Conservation (phyloP, 2,888 invertebrate genomes). For the Rhopalosiphum nymphaeae region DNA sequence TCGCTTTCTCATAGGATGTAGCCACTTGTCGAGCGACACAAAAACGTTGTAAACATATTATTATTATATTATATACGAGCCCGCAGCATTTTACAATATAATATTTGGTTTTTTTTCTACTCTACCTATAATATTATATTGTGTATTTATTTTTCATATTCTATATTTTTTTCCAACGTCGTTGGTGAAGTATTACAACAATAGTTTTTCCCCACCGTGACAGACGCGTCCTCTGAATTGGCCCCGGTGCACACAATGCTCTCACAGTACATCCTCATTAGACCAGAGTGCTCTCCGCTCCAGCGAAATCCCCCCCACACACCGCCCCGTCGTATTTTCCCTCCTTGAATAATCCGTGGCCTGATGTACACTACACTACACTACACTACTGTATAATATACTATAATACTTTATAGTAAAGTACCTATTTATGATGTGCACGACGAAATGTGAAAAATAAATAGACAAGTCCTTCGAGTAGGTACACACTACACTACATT, state of each 20-base stretch:
- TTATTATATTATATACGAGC: neutral
- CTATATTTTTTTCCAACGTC: constrained; percentile 19
- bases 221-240: constrained; percentile 47
- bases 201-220: neutral
- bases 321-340: neutral
- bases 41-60: neutral
- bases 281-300: constrained; percentile 14
- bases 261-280: constrained; percentile 53
- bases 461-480: constrained; percentile 14
- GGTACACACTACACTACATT: neutral
- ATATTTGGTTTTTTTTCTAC: neutral
- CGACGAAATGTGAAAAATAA: constrained; percentile 4
- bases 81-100: constrained; percentile 36
- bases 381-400: neutral
- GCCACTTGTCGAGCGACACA: constrained; percentile 50
- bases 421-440: neutral
- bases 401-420: neutral
- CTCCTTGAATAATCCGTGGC: neutral
- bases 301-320: neutral
- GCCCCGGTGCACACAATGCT: constrained; percentile 37
- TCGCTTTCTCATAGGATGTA: constrained; percentile 43
- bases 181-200: constrained; percentile 9
- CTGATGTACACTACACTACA: neutral
- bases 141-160: neutral
- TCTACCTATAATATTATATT: neutral